Base-by-base conservation (phyloP, 2,888 invertebrate species). In the Oscheius onirici region DNA sequence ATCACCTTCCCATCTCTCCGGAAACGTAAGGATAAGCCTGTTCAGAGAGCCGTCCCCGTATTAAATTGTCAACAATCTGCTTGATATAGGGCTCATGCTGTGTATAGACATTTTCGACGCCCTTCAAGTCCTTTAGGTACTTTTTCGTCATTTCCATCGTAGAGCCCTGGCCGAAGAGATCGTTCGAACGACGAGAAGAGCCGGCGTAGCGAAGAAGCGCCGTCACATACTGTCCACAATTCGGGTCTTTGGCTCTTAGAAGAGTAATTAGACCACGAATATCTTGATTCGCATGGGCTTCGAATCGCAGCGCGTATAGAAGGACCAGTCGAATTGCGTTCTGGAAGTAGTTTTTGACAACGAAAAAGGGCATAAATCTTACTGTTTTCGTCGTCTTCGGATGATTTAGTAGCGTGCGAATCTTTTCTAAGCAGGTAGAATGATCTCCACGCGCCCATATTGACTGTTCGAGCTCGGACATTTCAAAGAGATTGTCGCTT, bases 21-120 rank as follows among this genome's bases (percentile, higher is more conserved):
- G 95, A 94, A 71, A 93, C 92, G n/a, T 97, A 91, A 11, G 78
- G 71, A 65, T 71, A 80, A 17, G 69, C 26, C 40, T 72, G 75
- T 40, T 80, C 80, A 8, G 67, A 57, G 20, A 71, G 49, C 40
- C 63, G 57, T 1, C 95, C 95, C 88, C 94, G 95, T 43, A 94
- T 91, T 0, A 96, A 90, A 87, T 95, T 94, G 84, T 97, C 97
- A 0, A 99, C 88, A 0, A 93, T 92, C 24, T 67, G 71, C 60
- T 78, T 92, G 6, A 99, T 89, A 26, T 95, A 90, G 0, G 99
- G 97, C n/a, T 93, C 93, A 89, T 99, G 99, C 87, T 99, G 99
- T 0, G 99, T 97, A 90, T 96, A 99, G 75, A 99, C 94, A 89
- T 99, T 99, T 88, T 99, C 99, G 0, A 99, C 97, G 0, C 97